Evolutionary conservation across 2,797 vertebrate species (phyloP).

Genomic region (Echiichthys vipera): DNA sequence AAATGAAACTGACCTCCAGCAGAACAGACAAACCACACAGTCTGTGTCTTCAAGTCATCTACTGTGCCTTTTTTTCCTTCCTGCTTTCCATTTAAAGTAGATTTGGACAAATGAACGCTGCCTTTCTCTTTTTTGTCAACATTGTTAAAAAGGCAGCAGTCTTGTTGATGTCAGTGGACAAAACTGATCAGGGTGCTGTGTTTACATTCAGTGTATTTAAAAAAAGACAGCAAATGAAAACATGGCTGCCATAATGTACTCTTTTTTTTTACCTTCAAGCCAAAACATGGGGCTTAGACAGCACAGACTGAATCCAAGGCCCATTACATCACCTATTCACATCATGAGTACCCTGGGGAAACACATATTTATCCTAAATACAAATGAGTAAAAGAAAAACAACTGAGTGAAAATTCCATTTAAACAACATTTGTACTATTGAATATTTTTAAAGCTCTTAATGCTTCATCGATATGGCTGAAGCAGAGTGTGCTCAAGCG

Average conservation of each 20-base stretch:
- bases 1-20: background rate
- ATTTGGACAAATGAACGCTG: background rate
- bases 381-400: background rate
- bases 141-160: background rate
- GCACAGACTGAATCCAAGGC: background rate
- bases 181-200: background rate
- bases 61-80: background rate
- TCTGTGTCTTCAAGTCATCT: background rate
- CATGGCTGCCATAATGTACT: background rate
- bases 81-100: background rate
- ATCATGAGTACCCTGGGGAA: too few relatives aligned
- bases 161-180: background rate
- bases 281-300: background rate
- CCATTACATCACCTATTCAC: background rate
- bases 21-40: background rate
- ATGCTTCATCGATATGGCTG: background rate
- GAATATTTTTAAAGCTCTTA: background rate
- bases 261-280: background rate
- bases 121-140: background rate
- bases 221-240: too few relatives aligned
- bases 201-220: too few relatives aligned
- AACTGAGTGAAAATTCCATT: too few relatives aligned
- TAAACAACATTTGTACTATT: too few relatives aligned
- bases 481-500: too few relatives aligned
- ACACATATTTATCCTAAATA: background rate